A percentile compares a stretch with the other conserved stretches of the same genome.
phyloP scores from a whole-genome alignment of 2,113 vertebrate species.

The Toxotes chatareus region DNA sequence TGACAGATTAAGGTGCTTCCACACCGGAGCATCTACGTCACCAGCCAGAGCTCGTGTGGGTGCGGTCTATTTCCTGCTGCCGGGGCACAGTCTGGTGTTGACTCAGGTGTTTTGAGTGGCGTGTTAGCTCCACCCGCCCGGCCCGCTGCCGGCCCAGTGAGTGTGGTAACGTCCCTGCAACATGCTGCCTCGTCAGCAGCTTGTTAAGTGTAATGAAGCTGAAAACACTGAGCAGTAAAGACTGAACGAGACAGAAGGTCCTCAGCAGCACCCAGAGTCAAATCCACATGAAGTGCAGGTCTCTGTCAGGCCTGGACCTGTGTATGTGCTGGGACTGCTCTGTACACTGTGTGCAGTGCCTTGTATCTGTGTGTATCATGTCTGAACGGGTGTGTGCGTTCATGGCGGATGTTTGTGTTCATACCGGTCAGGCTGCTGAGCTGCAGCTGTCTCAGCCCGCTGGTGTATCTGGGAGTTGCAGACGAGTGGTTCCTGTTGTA shows the following conservation, averaged over 20 bases:
- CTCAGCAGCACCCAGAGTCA: too few relatives aligned
- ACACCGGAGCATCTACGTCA: background rate
- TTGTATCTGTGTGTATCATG: background rate
- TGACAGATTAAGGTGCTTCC: background rate
- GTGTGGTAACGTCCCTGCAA: background rate
- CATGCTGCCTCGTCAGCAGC: background rate
- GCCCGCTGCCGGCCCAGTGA: background rate
- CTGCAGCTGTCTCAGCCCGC: slow-evolving; percentile 86
- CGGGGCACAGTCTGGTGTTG: slow-evolving; percentile 21
- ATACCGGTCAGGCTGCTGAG: slow-evolving; percentile 89
- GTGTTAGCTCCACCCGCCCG: background rate
- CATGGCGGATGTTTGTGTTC: background rate
- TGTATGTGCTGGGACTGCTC: too few relatives aligned
- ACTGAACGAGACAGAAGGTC: too few relatives aligned
- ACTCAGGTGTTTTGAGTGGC: slow-evolving; percentile 18
- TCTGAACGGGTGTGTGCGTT: background rate
- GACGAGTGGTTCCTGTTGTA: slow-evolving; percentile 76
- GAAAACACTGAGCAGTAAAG: too few relatives aligned
- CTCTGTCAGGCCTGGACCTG: too few relatives aligned
- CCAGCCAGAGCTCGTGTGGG: background rate
- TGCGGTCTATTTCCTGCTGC: slow-evolving; percentile 29
- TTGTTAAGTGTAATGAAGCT: background rate
- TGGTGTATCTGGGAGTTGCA: slow-evolving; percentile 58
- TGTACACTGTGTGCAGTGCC: background rate
- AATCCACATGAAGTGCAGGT: too few relatives aligned